Conservation (phyloP, 2,797 vertebrate species). For the Cynodonichthys magdalenae region DNA sequence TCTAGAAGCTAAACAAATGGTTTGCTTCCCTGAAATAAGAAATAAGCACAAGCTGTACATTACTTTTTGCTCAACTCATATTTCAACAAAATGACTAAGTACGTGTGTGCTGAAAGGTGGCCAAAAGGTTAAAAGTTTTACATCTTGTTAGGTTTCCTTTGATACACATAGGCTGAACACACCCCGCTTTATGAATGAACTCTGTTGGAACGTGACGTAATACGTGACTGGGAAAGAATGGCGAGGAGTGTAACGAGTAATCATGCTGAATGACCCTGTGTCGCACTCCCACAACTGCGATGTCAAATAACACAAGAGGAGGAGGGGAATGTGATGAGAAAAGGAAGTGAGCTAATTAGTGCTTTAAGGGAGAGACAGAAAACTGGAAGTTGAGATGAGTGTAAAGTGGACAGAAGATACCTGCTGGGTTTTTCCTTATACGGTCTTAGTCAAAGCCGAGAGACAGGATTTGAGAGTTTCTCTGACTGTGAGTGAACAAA, state of each 20-base stretch:
- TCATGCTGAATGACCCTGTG: constrained; percentile 17
- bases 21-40: neutral
- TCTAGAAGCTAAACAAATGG: too few species aligned
- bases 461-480: constrained; percentile 58
- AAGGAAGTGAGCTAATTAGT: constrained; percentile 1
- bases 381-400: constrained; percentile 30
- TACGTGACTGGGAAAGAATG: constrained; percentile 40
- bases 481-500: constrained; percentile 61
- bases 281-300: constrained; percentile 10
- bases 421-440: constrained; percentile 78
- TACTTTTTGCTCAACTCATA: neutral
- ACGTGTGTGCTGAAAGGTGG: neutral
- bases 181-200: constrained; percentile 27
- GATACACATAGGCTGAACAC: constrained; percentile 11
- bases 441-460: constrained; percentile 59
- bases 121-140: neutral
- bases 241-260: constrained; percentile 9
- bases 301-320: constrained; percentile 24
- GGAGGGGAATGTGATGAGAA: constrained; percentile 16
- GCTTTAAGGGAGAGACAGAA: constrained; percentile 22
- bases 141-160: constrained; percentile 6
- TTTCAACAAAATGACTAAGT: neutral
- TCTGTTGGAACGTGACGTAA: constrained; percentile 50
- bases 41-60: neutral
- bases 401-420: constrained; percentile 59